Evolutionary conservation across 2,797 vertebrate genomes (phyloP).

Genomic region (Euphonia xanthogaster): DNA sequence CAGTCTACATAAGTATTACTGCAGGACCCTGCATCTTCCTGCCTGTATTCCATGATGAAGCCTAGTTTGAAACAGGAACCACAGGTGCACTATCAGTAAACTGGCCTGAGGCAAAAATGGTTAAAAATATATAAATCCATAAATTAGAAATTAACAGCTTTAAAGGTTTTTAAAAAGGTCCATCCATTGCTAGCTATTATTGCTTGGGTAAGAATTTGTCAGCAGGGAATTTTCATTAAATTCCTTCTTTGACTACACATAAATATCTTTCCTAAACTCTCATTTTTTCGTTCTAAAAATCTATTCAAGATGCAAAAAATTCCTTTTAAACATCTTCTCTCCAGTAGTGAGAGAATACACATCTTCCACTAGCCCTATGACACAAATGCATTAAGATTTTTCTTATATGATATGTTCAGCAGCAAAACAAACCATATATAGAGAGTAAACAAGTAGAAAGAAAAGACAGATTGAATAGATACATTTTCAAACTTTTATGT

Average conservation of each 20-base stretch:
- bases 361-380: not conserved
- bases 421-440: not conserved
- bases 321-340: not conserved
- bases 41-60: not conserved
- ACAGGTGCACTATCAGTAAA: not conserved
- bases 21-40: not conserved
- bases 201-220: not conserved
- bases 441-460: not conserved
- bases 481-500: not conserved
- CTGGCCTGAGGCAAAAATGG: not conserved
- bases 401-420: not conserved
- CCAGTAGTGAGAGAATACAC: not conserved
- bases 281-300: not conserved
- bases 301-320: not conserved
- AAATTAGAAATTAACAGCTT: not conserved
- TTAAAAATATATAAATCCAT: not conserved
- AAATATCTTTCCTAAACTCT: not conserved
- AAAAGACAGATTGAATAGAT: not conserved
- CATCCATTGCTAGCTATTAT: not conserved
- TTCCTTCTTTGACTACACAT: not conserved
- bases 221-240: not conserved
- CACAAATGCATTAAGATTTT: not conserved
- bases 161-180: not conserved
- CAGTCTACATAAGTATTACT: not conserved
- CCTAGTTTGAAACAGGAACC: not conserved